phyloP scores from a whole-genome alignment of 2,888 invertebrate genomes.

The Ptilodon capucinus region DNA sequence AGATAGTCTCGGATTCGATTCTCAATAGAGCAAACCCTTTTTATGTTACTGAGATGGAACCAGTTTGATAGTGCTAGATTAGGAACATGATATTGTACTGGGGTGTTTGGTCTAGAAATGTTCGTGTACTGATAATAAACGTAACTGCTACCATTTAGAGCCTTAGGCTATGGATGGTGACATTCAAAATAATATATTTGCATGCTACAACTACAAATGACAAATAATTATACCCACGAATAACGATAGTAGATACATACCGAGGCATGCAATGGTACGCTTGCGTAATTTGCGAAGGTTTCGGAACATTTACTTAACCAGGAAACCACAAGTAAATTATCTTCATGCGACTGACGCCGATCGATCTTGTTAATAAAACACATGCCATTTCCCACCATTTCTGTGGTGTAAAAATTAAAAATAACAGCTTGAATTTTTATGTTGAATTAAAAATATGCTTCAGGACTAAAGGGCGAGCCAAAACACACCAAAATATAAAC shows the following conservation, averaged over 20 bases:
- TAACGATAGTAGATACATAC: conserved; percentile 43
- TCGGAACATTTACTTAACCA: conserved; percentile 15
- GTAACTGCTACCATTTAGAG: conserved; percentile 24
- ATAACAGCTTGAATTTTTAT: no score
- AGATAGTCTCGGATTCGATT: no score
- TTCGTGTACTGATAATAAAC: no score
- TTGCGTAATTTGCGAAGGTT: conserved; percentile 47
- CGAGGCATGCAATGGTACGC: no score
- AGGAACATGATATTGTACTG: no score
- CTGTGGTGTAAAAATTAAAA: conserved; percentile 19
- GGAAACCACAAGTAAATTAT: conserved; percentile 55
- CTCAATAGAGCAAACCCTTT: no score
- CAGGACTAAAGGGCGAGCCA: no score
- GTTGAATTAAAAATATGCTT: no score
- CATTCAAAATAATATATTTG: conserved; percentile 49
- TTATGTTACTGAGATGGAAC: no score
- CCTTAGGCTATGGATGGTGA: conserved; percentile 54
- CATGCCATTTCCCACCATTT: conserved; percentile 35
- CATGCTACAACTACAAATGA: conserved; percentile 42
- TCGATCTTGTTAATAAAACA: conserved; percentile 45
- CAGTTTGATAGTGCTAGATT: no score
- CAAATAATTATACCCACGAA: conserved; percentile 60
- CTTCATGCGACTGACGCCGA: conserved; percentile 50
- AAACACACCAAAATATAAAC: no score
- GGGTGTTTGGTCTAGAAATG: no score